Evolutionary conservation across 64 coral and sea anemone species (phyloP).

Genomic region (Stichodactyla helianthus): DNA sequence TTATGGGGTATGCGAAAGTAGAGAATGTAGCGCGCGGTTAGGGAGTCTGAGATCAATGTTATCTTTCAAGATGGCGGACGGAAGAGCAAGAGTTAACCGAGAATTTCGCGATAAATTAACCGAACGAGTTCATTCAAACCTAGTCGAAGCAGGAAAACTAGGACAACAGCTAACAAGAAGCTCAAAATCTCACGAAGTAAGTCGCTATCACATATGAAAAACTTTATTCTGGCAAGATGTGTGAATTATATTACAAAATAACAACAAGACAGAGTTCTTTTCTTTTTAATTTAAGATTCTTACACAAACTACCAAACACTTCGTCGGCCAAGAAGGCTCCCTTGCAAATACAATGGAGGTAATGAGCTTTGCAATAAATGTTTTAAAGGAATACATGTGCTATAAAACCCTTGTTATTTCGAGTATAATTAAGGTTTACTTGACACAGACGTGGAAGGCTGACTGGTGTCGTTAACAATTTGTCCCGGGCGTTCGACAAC

Average conservation of each 20-base stretch:
- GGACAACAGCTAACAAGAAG: constrained; percentile 78
- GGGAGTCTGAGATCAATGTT: background rate
- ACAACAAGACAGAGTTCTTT: background rate
- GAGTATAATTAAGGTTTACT: too few species aligned
- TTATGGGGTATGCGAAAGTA: too few species aligned
- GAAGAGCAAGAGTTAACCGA: constrained; percentile 34
- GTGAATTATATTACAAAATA: too few species aligned
- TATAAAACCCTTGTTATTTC: too few species aligned
- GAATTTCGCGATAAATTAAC: constrained; percentile 72
- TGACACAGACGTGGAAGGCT: too few species aligned
- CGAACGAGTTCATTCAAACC: constrained; percentile 68
- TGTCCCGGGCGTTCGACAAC: too few species aligned
- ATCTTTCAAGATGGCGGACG: constrained; percentile 54
- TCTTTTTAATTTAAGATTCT: constrained; percentile 47
- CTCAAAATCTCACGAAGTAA: constrained; percentile 74
- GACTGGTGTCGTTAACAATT: too few species aligned
- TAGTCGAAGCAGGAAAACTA: constrained; percentile 74
- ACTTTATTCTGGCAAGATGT: background rate
- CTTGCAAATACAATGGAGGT: constrained; percentile 61
- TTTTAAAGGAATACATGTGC: background rate
- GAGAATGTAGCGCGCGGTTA: too few species aligned
- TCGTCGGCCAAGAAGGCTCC: constrained; percentile 68
- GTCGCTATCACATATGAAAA: background rate
- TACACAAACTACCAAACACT: constrained; percentile 77
- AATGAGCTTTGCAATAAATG: background rate